These are phyloP conservation scores for Baccha elongata DNA, from an alignment of 2,888 invertebrate species.

Conservation along the genomic window DNA sequence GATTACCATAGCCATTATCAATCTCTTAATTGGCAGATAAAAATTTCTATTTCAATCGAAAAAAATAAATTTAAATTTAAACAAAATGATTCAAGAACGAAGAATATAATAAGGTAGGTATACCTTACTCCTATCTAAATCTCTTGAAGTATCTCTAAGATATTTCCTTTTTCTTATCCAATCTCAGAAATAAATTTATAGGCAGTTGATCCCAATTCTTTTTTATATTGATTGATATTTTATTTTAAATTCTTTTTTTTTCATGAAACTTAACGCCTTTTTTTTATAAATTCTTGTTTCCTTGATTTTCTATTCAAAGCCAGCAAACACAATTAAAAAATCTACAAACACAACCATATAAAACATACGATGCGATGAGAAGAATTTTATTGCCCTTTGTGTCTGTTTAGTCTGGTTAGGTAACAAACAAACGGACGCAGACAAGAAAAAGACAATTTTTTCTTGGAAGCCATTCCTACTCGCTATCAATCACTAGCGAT, in stretches of 20 bases:
- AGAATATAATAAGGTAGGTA: conserved; percentile 25
- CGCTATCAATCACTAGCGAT: conserved; percentile 67
- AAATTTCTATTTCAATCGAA: conserved; percentile 19
- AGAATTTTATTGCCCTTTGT: conserved; percentile 64
- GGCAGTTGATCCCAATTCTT: conserved; percentile 19
- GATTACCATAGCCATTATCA: conserved; percentile 39
- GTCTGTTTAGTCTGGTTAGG: conserved; percentile 31
- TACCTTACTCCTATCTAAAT: conserved; percentile 25
- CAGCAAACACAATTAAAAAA: conserved; percentile 24
- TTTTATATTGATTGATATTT: conserved; percentile 33
- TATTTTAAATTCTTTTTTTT: conserved; percentile 14
- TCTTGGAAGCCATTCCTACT: conserved; percentile 62
- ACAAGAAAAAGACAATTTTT: conserved; percentile 30
- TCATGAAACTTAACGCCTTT: conserved; percentile 26
- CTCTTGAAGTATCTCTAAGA: conserved; percentile 28
- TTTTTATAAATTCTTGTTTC: neutral
- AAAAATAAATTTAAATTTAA: conserved; percentile 7
- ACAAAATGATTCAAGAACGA: conserved; percentile 52
- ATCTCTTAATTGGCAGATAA: conserved; percentile 67
- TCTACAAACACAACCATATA: conserved; percentile 12
- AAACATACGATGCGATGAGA: neutral
- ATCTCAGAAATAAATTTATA: conserved; percentile 19
- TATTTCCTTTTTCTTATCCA: neutral
- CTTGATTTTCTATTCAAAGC: conserved; percentile 6
- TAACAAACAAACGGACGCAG: neutral